phyloP scores from a whole-genome alignment of 2,797 vertebrate genomes.

The Chaetophractus vellerosus region DNA sequence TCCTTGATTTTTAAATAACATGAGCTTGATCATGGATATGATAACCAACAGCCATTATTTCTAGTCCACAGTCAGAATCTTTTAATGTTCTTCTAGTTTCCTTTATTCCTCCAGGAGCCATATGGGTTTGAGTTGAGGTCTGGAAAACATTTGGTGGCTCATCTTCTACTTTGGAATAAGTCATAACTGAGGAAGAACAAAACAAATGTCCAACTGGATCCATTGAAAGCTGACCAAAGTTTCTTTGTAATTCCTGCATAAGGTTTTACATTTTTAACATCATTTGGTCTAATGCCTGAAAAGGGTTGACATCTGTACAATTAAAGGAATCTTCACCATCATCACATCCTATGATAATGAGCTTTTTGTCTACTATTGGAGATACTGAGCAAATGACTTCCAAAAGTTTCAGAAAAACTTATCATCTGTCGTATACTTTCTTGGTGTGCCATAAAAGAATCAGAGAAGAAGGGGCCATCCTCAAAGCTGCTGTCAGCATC shows the following conservation, averaged over 20 bases:
- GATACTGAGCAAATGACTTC: constrained; percentile 90
- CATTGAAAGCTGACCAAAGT: constrained; percentile 91
- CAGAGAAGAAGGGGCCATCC: constrained; percentile 95
- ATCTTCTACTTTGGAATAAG: constrained; percentile 95
- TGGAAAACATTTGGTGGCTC: constrained; percentile 96
- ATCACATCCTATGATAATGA: constrained; percentile 64
- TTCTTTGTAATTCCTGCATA: constrained; percentile 93
- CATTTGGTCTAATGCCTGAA: constrained; percentile 90
- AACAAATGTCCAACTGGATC: constrained; percentile 93
- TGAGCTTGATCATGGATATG: constrained; percentile 96
- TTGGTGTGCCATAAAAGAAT: constrained; percentile 93
- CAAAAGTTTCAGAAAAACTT: constrained; percentile 94
- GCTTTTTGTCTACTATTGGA: constrained; percentile 88
- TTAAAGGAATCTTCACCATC: constrained; percentile 83
- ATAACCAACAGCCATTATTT: constrained; percentile 96
- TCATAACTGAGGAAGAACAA: constrained; percentile 96
- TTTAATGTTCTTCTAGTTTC: constrained; percentile 94
- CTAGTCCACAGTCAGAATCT: constrained; percentile 95
- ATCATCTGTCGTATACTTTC: constrained; percentile 94
- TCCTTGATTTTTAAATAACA: constrained; percentile 94
- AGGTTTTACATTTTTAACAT: constrained; percentile 93
- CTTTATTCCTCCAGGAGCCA: constrained; percentile 95
- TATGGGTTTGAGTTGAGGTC: constrained; percentile 93
- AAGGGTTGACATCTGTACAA: not conserved
- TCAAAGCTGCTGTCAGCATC: constrained; percentile 91